Conservation (phyloP, 2,113 vertebrate species). For the Salvelinus sp. region DNA sequence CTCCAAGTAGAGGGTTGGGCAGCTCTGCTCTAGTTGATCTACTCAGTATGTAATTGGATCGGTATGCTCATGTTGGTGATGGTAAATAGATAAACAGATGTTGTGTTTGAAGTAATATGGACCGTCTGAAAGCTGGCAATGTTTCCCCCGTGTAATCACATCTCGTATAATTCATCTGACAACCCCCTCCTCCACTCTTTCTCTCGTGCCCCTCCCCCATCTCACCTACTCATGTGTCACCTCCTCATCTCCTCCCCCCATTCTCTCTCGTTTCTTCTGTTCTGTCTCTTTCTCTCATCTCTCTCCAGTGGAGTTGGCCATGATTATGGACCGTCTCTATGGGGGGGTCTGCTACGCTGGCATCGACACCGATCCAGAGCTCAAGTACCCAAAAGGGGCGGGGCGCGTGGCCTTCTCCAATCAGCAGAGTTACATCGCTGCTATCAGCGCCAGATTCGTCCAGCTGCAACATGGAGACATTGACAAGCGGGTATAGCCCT, state of each 20-base stretch:
- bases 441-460: slow-evolving; percentile 98
- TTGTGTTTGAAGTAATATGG: neutral
- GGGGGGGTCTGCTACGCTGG: slow-evolving; percentile 97
- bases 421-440: slow-evolving; percentile 98
- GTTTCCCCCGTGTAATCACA: neutral
- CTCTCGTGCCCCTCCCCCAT: neutral
- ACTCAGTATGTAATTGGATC: neutral
- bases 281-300: neutral
- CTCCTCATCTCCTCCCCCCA: neutral
- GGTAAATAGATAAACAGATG: neutral
- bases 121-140: neutral
- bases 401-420: slow-evolving; percentile 98
- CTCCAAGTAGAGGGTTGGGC: neutral
- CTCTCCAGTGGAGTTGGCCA: slow-evolving; percentile 90
- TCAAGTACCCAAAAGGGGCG: slow-evolving; percentile 97
- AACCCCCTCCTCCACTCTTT: neutral
- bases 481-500: slow-evolving; percentile 89
- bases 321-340: slow-evolving; percentile 98
- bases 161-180: neutral
- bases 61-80: neutral
- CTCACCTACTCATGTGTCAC: neutral
- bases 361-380: slow-evolving; percentile 95
- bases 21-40: neutral
- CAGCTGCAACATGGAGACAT: slow-evolving; percentile 98
- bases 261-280: neutral